A percentile compares a stretch with the other conserved stretches of the same genome.
Evolutionary conservation across 2,888 invertebrate species (phyloP).

Genomic region (Alsophila aescularia): DNA sequence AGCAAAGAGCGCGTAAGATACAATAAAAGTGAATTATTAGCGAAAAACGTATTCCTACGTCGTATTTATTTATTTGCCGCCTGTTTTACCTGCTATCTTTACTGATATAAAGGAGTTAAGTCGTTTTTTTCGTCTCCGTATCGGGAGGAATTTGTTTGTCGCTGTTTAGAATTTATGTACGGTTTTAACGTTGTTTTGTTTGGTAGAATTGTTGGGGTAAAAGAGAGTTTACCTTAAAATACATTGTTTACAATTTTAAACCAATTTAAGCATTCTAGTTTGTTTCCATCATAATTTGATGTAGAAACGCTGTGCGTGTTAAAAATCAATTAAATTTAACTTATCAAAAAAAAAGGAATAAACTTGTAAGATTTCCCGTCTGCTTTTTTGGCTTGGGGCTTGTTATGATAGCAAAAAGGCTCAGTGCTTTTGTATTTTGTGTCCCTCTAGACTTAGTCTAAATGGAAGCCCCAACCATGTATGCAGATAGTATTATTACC

Average conservation of each 20-base stretch:
- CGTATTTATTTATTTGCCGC: slow-evolving; percentile 64
- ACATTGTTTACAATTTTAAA: neutral
- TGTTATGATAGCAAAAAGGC: too few relatives aligned
- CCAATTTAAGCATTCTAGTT: too few relatives aligned
- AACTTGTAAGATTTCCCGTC: too few relatives aligned
- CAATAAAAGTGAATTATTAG: slow-evolving; percentile 83
- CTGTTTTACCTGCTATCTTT: slow-evolving; percentile 60
- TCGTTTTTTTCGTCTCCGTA: slow-evolving; percentile 53
- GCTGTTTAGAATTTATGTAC: slow-evolving; percentile 42
- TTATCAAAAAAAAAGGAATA: too few relatives aligned
- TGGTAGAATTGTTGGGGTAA: slow-evolving; percentile 11
- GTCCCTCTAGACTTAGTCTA: too few relatives aligned
- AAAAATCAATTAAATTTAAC: too few relatives aligned
- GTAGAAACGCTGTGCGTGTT: too few relatives aligned
- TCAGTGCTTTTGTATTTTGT: too few relatives aligned
- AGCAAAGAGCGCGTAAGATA: slow-evolving; percentile 80
- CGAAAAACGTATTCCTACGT: slow-evolving; percentile 73
- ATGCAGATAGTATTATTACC: too few relatives aligned
- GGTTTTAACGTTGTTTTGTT: slow-evolving; percentile 22
- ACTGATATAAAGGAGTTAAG: slow-evolving; percentile 57
- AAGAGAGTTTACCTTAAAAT: neutral
- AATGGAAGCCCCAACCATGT: too few relatives aligned
- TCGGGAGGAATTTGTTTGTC: slow-evolving; percentile 51
- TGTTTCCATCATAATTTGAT: too few relatives aligned
- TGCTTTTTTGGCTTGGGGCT: too few relatives aligned